Base-by-base conservation (phyloP, 2,113 vertebrate species). In the Atractosteus spatula region DNA sequence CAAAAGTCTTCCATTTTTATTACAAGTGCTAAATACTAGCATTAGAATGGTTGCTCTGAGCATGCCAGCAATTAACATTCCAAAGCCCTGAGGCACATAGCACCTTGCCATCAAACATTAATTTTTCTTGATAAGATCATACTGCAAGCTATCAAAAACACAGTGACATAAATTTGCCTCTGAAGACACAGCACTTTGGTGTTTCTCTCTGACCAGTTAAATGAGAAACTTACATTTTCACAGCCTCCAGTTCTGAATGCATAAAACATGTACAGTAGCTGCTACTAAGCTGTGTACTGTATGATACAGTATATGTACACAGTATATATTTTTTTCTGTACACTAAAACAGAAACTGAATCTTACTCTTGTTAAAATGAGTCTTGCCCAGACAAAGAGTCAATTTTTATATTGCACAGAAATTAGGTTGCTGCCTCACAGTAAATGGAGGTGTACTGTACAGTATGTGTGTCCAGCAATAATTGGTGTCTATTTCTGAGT, bases 61-160 rank as follows among this genome's bases (percentile, higher is more conserved):
- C 62, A 12, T 65, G 62, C 62, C 62, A 41, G n/a, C 62, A 65
- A 65, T 65, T 65, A 65, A 65, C 41, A 12, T 65, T 65, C 7
- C 62, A 29, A 65, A 65, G 41, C 62, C 62, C 41, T 65, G 41
- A 7, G 41, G 62, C 62, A 41, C 62, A 65, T 65, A 4, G 29
- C 62, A 65, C 62, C 62, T 65, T 41, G 16, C 7, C 4, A 65
- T 62, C 14, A 41, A 65, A 65, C 62, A 65, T 62, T 62, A 29
- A 43, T 29, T 65, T 65, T 41, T 41, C n/a, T 11, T 65, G 62
- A 65, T 65, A 43, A 41, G n/a, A 41, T n/a, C 3, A 5, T 41
- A 65, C 17, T 11, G 62, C 62, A 65, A 65, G 41, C 62, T 65
- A 65, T 43, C 17, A 65, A 3, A 65, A 65, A 41, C n/a, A n/a